Evolutionary conservation across 2,888 invertebrate genomes (phyloP).

Genomic region (Nebria salina): DNA sequence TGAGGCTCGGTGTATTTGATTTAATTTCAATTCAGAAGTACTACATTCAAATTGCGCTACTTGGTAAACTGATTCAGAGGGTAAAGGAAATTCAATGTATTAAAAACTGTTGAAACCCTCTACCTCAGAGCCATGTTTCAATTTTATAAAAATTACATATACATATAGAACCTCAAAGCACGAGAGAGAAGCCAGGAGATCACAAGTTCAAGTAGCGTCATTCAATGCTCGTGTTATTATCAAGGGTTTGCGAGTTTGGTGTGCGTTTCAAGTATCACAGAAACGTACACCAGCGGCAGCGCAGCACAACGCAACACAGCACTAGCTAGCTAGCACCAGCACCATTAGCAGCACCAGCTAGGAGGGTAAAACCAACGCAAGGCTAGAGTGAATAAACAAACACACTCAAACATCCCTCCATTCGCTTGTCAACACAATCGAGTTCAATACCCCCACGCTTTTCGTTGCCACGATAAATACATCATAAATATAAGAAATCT

Average conservation of each 20-base stretch:
- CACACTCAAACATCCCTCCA: slow-evolving; percentile 14
- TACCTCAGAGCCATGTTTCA: background rate
- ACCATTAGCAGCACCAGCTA: background rate
- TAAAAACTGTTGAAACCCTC: background rate
- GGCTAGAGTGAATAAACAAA: slow-evolving; percentile 13
- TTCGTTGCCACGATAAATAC: background rate
- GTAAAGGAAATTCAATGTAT: background rate
- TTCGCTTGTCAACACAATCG: slow-evolving; percentile 45
- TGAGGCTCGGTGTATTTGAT: background rate
- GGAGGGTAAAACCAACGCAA: background rate
- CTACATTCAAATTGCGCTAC: background rate
- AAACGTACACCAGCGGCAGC: background rate
- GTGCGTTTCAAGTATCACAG: slow-evolving; percentile 32
- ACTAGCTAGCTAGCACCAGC: background rate
- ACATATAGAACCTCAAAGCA: background rate
- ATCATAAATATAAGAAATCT: background rate
- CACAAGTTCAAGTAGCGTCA: slow-evolving; percentile 37
- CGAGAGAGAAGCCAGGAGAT: slow-evolving; percentile 7
- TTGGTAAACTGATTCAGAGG: background rate
- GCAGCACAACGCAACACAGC: background rate
- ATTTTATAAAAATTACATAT: background rate
- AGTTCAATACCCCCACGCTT: slow-evolving; percentile 37
- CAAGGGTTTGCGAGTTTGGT: slow-evolving; percentile 24
- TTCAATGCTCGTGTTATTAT: slow-evolving; percentile 38
- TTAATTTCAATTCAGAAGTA: background rate